A percentile compares a stretch with the other conserved stretches of the same genome.
These are phyloP conservation scores for Eumacrocentrus americanus DNA, from an alignment of 2,888 invertebrate species.

Conservation along the genomic window DNA sequence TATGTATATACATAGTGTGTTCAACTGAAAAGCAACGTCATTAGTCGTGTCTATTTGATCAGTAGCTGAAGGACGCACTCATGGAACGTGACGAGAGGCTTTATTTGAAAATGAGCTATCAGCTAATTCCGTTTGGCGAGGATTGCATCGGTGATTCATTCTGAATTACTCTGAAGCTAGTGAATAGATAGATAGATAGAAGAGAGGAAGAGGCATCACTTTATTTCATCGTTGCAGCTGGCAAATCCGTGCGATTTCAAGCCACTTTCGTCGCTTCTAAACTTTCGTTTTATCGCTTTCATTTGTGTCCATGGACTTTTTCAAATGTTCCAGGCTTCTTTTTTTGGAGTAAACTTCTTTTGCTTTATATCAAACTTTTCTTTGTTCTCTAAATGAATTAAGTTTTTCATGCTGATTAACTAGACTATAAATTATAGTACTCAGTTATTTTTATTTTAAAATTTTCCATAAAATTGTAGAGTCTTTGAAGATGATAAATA, in stretches of 20 bases:
- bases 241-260: not conserved
- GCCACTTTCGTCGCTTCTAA: not conserved
- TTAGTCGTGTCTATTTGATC: not conserved
- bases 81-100: not conserved
- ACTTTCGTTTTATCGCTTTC: constrained; percentile 1
- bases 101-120: constrained; percentile 10
- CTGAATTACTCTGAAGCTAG: not conserved
- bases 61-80: not conserved
- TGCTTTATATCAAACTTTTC: no score
- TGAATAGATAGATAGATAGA: not conserved
- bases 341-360: no score
- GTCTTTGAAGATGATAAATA: no score
- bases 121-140: constrained; percentile 11
- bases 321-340: not conserved
- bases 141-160: constrained; percentile 12
- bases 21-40: not conserved
- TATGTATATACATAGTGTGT: not conserved
- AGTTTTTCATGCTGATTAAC: no score
- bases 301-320: not conserved
- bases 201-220: not conserved
- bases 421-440: no score
- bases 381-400: no score
- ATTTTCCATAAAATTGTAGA: no score
- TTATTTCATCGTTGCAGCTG: constrained; percentile 6
- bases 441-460: no score